phyloP scores from a whole-genome alignment of 2,797 vertebrate species.

The Nyctalus aviator region DNA sequence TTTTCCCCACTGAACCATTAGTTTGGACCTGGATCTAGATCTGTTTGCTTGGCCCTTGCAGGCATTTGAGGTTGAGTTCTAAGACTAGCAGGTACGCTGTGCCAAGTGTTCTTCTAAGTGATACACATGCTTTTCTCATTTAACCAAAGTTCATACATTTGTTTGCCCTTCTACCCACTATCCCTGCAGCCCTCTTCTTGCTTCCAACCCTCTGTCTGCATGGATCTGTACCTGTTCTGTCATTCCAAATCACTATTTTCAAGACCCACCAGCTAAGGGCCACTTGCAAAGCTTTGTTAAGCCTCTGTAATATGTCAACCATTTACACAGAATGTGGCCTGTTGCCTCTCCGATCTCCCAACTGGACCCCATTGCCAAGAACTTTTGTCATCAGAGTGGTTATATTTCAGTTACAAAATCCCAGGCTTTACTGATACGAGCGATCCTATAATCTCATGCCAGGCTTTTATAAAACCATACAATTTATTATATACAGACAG shows the following conservation, averaged over 20 bases:
- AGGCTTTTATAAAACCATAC: not conserved
- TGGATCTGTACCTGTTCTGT: not conserved
- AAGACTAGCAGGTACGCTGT: slow-evolving; percentile 9
- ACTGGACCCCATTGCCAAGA: not conserved
- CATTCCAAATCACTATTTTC: not conserved
- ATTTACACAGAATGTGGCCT: not conserved
- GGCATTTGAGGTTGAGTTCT: not conserved
- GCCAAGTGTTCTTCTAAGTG: not conserved
- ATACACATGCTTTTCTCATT: not conserved
- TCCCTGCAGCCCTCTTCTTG: not conserved
- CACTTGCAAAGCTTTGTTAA: not conserved
- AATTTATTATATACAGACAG: not conserved
- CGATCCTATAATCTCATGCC: not conserved
- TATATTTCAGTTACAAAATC: not conserved
- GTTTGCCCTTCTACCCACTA: not conserved
- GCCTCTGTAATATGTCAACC: not conserved
- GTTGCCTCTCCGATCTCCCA: not conserved
- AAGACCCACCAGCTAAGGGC: not conserved
- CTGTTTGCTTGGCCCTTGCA: not conserved
- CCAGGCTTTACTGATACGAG: not conserved
- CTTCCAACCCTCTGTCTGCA: not conserved
- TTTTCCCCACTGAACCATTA: not conserved
- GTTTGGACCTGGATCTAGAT: not conserved
- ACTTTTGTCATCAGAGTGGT: not conserved
- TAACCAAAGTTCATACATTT: not conserved